These are phyloP conservation scores for Agrochola litura DNA, from an alignment of 2,888 invertebrate genomes.

Conservation along the genomic window DNA sequence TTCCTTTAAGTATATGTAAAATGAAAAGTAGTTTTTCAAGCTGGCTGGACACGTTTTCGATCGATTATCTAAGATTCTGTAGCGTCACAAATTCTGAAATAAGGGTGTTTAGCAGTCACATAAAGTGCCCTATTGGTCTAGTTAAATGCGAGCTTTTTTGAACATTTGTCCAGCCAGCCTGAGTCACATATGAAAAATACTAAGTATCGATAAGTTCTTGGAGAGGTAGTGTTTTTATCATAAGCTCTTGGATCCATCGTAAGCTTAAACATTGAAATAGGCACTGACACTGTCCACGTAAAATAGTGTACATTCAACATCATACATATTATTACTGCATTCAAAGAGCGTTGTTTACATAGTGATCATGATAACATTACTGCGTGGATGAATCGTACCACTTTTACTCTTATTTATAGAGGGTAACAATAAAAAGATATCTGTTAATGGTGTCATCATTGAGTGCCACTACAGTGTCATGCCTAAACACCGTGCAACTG, in stretches of 20 bases:
- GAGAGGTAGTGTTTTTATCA: neutral
- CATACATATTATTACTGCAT: conserved; percentile 32
- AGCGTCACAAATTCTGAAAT: too few relatives aligned
- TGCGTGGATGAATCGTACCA: conserved; percentile 40
- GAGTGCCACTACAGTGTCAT: conserved; percentile 21
- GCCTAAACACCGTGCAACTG: conserved; percentile 10
- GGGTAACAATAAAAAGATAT: conserved; percentile 48
- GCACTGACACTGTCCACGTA: conserved; percentile 8
- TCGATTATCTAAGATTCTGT: too few relatives aligned
- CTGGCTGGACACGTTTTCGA: too few relatives aligned
- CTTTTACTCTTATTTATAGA: conserved; percentile 41
- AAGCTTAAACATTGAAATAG: conserved; percentile 11
- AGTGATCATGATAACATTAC: conserved; percentile 47
- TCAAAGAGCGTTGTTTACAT: conserved; percentile 46
- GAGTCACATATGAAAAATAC: neutral
- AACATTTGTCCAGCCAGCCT: too few relatives aligned
- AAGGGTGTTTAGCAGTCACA: too few relatives aligned
- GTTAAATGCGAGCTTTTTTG: too few relatives aligned
- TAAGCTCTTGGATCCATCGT: neutral
- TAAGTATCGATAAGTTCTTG: conserved; percentile 1
- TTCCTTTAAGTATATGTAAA: too few relatives aligned
- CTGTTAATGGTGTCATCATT: conserved; percentile 27
- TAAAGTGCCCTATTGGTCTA: too few relatives aligned
- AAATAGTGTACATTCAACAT: conserved; percentile 31
- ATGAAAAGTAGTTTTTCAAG: too few relatives aligned